Evolutionary conservation across 2,113 vertebrate species (phyloP), one percentile per base, ranked within the genome.

Genomic region (Irena cyanogastra): DNA sequence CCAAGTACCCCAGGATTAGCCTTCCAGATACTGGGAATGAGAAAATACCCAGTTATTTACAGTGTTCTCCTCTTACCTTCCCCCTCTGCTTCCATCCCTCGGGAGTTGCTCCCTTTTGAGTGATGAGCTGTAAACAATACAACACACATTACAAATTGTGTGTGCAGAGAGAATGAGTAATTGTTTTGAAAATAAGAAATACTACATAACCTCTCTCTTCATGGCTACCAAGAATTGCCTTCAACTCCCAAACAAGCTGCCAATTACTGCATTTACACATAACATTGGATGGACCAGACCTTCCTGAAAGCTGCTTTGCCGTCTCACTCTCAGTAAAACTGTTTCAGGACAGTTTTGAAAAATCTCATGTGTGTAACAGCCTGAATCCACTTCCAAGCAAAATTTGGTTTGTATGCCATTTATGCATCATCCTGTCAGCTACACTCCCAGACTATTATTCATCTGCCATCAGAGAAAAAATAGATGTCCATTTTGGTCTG

Each of bases 171-270:
- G 42, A 42, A 53, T 59, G 39, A 70, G 68, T 59, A 70, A 71
- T 70, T 87, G 56, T 63, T 94, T 68, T 23, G 41, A 57, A 96
- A 91, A 95, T 47, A 94, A 9, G 28, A 89, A 84, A 78, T 79
- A 45, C 22, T 19, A 7, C 21, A 20, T 45, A 68, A 82, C 60
- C 33, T 19, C 27, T 71, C 57, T 35, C n/a, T 87, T 81, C 39
- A 54, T 19, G 4, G 1, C 11, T 45, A 90, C n/a, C 68, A 69
- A 71, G 57, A 92, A 71, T 39, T 37, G 35, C 56, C 64, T 78
- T 66, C 47, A 75, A 6, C 33, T 81, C 53, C 33, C 78, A 69
- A 71, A 69, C 28, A 59, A 87, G 27, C 78, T 85, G 53, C 23
- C 65, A 76, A 0, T 50, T 79, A 41, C 54, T 90, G 33, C 78